phyloP scores from a whole-genome alignment of 2,797 vertebrate species.

The Gadopsis marmoratus region DNA sequence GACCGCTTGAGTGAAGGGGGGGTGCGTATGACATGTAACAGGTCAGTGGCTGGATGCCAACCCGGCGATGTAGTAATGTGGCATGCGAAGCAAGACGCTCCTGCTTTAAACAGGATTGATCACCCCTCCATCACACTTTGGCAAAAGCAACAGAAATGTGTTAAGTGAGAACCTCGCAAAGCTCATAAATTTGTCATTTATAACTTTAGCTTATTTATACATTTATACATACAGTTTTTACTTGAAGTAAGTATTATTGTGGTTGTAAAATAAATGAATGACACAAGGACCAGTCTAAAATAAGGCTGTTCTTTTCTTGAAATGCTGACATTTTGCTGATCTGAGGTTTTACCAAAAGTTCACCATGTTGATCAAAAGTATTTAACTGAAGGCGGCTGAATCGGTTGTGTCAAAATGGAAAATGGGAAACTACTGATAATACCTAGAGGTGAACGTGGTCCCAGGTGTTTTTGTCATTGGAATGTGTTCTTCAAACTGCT shows the following conservation, averaged over 20 bases:
- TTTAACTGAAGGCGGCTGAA: constrained; percentile 8
- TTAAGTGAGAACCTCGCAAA: background rate
- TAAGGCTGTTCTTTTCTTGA: background rate
- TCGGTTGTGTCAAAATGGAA: constrained; percentile 17
- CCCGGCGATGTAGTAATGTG: too few relatives aligned
- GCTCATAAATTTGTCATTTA: background rate
- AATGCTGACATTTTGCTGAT: constrained; percentile 1
- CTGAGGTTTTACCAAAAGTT: background rate
- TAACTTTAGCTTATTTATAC: background rate
- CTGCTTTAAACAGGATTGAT: background rate
- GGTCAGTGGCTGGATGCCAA: too few relatives aligned
- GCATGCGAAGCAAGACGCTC: too few relatives aligned
- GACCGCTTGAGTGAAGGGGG: too few relatives aligned
- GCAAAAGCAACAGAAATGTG: constrained; percentile 7
- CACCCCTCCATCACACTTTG: constrained; percentile 1
- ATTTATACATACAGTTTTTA: background rate
- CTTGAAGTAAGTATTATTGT: background rate
- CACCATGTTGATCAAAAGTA: background rate
- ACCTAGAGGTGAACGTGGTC: constrained; percentile 7
- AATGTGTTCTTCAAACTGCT: constrained; percentile 22
- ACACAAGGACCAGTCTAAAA: background rate
- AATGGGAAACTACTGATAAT: constrained; percentile 1
- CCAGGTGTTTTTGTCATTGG: constrained; percentile 17
- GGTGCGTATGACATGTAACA: too few relatives aligned
- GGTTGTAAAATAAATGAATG: background rate